A percentile compares a stretch with the other conserved stretches of the same genome.
Evolutionary conservation across 2,888 invertebrate species (phyloP).

Genomic region (Caenorhabditis macrosperma): DNA sequence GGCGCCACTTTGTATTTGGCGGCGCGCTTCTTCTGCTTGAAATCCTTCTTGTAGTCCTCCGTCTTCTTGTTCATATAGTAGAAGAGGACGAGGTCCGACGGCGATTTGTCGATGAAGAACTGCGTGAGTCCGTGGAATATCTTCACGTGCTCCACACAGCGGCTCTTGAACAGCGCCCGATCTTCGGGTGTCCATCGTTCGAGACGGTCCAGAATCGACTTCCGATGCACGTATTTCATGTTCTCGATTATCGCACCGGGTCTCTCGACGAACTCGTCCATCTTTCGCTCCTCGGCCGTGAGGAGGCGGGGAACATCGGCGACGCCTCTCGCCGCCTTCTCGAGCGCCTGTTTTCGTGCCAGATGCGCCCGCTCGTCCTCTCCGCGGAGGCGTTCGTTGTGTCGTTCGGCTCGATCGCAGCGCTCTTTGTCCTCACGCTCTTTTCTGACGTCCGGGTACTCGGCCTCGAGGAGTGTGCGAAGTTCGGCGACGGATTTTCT

Average conservation of each 20-base stretch:
- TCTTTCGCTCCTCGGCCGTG: constrained; percentile 20
- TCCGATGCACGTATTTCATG: constrained; percentile 29
- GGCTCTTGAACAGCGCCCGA: constrained; percentile 29
- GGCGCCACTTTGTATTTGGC: constrained; percentile 42
- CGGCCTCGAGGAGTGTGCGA: constrained; percentile 19
- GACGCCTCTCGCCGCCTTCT: constrained; percentile 31
- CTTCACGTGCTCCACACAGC: constrained; percentile 42
- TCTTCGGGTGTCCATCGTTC: constrained; percentile 37
- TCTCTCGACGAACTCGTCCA: constrained; percentile 35
- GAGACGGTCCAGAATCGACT: constrained; percentile 10
- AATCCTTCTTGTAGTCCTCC: constrained; percentile 44
- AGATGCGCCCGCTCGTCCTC: constrained; percentile 33
- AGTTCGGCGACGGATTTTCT: constrained; percentile 19
- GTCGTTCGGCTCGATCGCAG: constrained; percentile 39
- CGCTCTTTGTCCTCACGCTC: constrained; percentile 57
- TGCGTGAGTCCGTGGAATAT: constrained; percentile 41
- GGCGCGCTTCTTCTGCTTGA: constrained; percentile 39
- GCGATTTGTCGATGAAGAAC: constrained; percentile 46
- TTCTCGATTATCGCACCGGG: constrained; percentile 29
- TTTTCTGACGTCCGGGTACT: constrained; percentile 51
- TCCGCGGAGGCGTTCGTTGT: constrained; percentile 40
- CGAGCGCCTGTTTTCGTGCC: background rate
- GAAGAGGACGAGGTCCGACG: constrained; percentile 41
- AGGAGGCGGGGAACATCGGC: constrained; percentile 36
- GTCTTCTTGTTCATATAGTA: constrained; percentile 56